Evolutionary conservation across 2,797 vertebrate species (phyloP), one percentile per base, ranked within the genome.

Genomic region (Danio jaintianensis): DNA sequence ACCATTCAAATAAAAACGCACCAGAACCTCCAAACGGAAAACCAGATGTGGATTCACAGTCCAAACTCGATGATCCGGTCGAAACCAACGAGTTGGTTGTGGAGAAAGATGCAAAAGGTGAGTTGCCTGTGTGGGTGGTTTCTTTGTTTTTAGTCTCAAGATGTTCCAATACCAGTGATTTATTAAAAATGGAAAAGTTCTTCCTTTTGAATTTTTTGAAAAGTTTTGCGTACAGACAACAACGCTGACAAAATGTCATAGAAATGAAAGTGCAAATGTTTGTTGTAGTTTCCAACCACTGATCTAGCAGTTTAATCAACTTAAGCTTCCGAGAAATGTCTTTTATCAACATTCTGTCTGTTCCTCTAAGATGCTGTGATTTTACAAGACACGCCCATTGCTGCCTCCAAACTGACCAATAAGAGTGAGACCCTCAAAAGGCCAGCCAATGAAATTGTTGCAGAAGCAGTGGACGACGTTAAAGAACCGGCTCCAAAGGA

Each of bases 81-180:
- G 82, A 90, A 82, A 90, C 86, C 75, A 92, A 91, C 69, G 87
- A 92, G 13, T 87, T 91, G n/a, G n/a, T 79, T 0, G 53, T 76
- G 16, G 82, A 87, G 15, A 85, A 87, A 85, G 89, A 92, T 92
- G 88, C 86, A 52, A 22, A 10, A 59, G 16, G 8, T 45, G 0
- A 10, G n/a, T n/a, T 29, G 18, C 29, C 29, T 55, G 10, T 72
- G 12, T 48, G 3, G 16, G 6, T 52, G 5, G 56, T 22, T 22
- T 75, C 9, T 61, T 52, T 7, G 12, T 47, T 12, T 47, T 47
- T 47, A 47, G 7, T 12, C 7, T 47, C 45, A 47, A 7, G 7
- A 7, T 7, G 12, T 15, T 6, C 4, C 15, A 15, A 18, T 59
- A 29, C 59, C n/a, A 2, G n/a, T n/a, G n/a, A n/a, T n/a, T n/a